Conservation (phyloP, 2,797 vertebrate species). For the Anabas testudineus region DNA sequence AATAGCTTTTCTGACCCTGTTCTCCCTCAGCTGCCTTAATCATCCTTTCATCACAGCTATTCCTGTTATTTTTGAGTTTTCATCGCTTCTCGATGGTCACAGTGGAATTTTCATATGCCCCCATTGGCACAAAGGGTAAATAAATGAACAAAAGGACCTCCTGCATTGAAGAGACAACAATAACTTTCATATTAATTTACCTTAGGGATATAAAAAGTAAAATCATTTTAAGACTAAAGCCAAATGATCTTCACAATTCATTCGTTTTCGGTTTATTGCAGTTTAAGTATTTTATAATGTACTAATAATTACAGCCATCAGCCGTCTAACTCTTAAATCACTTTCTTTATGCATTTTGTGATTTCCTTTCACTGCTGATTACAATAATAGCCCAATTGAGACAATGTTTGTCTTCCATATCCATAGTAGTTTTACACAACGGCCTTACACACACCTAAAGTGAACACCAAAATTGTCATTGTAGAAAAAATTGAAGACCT, state of each 20-base stretch:
- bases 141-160: constrained; percentile 30
- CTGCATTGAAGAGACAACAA: no score
- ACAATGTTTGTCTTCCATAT: constrained; percentile 14
- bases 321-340: no score
- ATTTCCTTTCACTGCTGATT: background rate
- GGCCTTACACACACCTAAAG: background rate
- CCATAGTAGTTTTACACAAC: background rate
- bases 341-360: constrained; percentile 1
- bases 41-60: constrained; percentile 39
- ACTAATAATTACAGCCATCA: background rate
- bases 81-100: constrained; percentile 42
- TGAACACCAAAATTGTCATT: constrained; percentile 4
- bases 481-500: constrained; percentile 8
- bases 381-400: background rate
- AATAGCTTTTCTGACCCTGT: constrained; percentile 14
- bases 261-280: no score
- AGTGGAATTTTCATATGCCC: constrained; percentile 21
- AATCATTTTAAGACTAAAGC: background rate
- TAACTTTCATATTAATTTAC: no score
- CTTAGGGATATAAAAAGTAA: no score
- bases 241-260: no score
- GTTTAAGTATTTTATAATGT: no score
- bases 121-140: constrained; percentile 26
- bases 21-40: constrained; percentile 38
- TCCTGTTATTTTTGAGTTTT: constrained; percentile 41